phyloP scores from a whole-genome alignment of 2,888 invertebrate genomes.

The Rhingia rostrata region DNA sequence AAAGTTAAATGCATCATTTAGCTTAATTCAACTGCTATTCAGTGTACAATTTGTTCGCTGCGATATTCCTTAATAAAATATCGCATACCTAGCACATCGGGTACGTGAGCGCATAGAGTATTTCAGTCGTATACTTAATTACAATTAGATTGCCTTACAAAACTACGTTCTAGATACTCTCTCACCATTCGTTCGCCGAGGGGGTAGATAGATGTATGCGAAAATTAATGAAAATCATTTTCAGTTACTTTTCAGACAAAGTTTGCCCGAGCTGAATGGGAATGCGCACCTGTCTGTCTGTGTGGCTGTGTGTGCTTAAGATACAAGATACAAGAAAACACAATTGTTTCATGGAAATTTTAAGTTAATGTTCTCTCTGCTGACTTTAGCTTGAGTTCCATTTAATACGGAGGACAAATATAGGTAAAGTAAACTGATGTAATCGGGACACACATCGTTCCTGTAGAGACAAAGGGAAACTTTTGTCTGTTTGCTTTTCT shows the following conservation, averaged over 20 bases:
- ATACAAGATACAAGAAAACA: constrained; percentile 1
- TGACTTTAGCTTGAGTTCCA: constrained; percentile 45
- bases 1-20: constrained; percentile 50
- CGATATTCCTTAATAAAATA: constrained; percentile 60
- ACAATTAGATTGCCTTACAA: constrained; percentile 51
- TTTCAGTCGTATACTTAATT: constrained; percentile 47
- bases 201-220: constrained; percentile 10
- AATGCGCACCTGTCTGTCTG: neutral
- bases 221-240: constrained; percentile 67
- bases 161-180: constrained; percentile 15
- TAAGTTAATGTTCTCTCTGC: constrained; percentile 32
- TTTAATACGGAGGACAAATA: constrained; percentile 38
- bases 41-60: constrained; percentile 6
- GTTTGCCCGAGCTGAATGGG: constrained; percentile 38
- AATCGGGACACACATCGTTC: constrained; percentile 37
- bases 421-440: constrained; percentile 61
- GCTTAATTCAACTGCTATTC: constrained; percentile 39
- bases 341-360: constrained; percentile 40
- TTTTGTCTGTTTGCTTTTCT: constrained; percentile 45
- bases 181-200: neutral
- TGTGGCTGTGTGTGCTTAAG: neutral
- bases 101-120: neutral
- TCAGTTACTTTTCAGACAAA: constrained; percentile 52
- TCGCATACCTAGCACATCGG: constrained; percentile 15
- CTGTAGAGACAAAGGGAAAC: constrained; percentile 37